phyloP scores from a whole-genome alignment of 2,113 vertebrate genomes.

The Chaenocephalus aceratus region DNA sequence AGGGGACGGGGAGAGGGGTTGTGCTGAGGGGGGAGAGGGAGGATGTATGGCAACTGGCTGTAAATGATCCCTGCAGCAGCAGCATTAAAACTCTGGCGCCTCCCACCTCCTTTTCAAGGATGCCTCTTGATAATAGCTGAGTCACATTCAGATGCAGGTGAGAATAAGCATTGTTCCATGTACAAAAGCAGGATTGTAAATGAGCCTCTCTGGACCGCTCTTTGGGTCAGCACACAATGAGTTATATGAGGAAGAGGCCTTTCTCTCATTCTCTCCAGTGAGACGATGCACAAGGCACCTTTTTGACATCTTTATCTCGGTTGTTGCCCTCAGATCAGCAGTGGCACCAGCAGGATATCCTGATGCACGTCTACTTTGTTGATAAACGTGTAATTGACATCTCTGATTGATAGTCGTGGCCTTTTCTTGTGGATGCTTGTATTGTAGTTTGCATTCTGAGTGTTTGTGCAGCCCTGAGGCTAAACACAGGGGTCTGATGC shows the following conservation, averaged over 20 bases:
- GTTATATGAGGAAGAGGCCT: constrained; percentile 29
- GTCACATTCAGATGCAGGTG: constrained; percentile 76
- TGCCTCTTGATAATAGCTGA: constrained; percentile 73
- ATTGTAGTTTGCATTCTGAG: constrained; percentile 38
- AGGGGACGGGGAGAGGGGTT: constrained; percentile 59
- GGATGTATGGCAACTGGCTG: constrained; percentile 73
- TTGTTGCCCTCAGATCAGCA: constrained; percentile 36
- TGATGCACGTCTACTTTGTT: constrained; percentile 54
- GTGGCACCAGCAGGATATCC: constrained; percentile 49
- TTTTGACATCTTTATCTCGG: constrained; percentile 66
- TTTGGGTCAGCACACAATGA: constrained; percentile 53
- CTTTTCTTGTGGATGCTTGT: constrained; percentile 22
- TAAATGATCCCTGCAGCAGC: constrained; percentile 71
- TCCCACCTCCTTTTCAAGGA: constrained; percentile 58
- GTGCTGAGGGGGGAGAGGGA: constrained; percentile 49
- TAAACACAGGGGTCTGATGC: constrained; percentile 30
- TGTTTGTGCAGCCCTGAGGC: constrained; percentile 31
- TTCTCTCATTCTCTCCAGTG: constrained; percentile 48
- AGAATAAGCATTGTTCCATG: constrained; percentile 75
- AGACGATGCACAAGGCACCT: constrained; percentile 43
- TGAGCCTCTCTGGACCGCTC: constrained; percentile 54
- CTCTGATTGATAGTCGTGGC: constrained; percentile 38
- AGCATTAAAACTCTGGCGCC: constrained; percentile 57
- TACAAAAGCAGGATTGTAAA: constrained; percentile 62
- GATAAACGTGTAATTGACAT: constrained; percentile 34